These are phyloP conservation scores for Notechis scutatus DNA, from an alignment of 2,113 vertebrate genomes.

Conservation along the genomic window DNA sequence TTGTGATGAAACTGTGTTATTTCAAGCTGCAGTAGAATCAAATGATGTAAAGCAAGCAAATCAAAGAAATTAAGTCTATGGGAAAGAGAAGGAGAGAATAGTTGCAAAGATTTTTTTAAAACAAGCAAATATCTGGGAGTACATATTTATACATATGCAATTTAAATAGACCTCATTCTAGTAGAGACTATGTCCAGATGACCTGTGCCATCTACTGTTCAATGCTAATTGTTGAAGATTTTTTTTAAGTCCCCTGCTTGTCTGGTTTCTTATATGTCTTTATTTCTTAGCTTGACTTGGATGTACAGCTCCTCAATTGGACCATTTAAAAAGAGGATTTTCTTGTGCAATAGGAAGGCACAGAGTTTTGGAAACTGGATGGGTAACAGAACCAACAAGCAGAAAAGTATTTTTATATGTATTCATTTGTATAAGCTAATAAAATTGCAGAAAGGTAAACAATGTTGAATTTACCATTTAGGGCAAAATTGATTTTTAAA, in stretches of 20 bases:
- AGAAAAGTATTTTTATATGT: background rate
- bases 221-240: background rate
- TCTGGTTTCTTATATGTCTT: background rate
- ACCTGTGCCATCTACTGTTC: background rate
- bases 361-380: background rate
- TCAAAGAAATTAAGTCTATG: constrained; percentile 24
- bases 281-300: background rate
- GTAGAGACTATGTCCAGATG: background rate
- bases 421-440: background rate
- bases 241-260: background rate
- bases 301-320: background rate
- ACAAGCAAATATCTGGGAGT: background rate
- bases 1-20: constrained; percentile 26
- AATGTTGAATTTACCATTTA: background rate
- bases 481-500: background rate
- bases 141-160: background rate
- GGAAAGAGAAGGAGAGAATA: background rate
- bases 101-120: background rate
- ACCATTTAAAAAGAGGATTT: background rate
- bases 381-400: background rate
- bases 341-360: background rate
- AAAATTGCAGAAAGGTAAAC: background rate
- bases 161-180: background rate
- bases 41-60: constrained; percentile 28
- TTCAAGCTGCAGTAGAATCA: constrained; percentile 29